Evolutionary conservation across 2,888 invertebrate genomes (phyloP).

Genomic region (Phengaris alcon): DNA sequence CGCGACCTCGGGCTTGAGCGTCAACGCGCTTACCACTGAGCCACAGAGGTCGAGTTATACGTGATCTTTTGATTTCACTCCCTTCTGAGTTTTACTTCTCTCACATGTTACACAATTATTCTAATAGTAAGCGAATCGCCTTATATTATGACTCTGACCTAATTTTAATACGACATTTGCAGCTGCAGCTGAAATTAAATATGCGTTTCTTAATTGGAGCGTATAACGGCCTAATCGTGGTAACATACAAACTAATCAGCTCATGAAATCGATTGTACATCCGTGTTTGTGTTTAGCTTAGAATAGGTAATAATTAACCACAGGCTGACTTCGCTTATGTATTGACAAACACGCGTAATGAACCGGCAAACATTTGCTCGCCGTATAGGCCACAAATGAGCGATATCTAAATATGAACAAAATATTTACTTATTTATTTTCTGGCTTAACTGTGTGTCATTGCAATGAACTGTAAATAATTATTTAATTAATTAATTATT

Average conservation of each 20-base stretch:
- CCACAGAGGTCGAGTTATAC: too few species aligned
- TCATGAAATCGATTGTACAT: constrained; percentile 13
- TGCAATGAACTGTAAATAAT: too few species aligned
- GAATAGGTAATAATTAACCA: constrained; percentile 11
- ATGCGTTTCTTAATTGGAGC: not conserved
- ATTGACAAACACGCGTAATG: constrained; percentile 15
- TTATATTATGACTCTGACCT: not conserved
- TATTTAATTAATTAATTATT: too few species aligned
- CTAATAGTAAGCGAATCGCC: too few species aligned
- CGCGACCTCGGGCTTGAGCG: too few species aligned
- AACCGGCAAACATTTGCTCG: not conserved
- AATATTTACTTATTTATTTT: not conserved
- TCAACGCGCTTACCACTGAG: too few species aligned
- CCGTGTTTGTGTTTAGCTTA: constrained; percentile 16
- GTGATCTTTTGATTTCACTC: too few species aligned
- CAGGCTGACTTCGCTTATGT: not conserved
- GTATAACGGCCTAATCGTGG: not conserved
- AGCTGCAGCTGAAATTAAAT: not conserved
- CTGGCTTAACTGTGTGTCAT: not conserved
- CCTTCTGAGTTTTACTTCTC: too few species aligned
- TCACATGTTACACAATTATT: too few species aligned
- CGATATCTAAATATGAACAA: constrained; percentile 2
- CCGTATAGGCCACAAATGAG: constrained; percentile 1
- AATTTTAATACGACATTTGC: not conserved
- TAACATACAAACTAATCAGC: constrained; percentile 20